A percentile compares a stretch with the other conserved stretches of the same genome.
Conservation (phyloP, 2,113 vertebrate species). For the Emydura subglobosa region DNA sequence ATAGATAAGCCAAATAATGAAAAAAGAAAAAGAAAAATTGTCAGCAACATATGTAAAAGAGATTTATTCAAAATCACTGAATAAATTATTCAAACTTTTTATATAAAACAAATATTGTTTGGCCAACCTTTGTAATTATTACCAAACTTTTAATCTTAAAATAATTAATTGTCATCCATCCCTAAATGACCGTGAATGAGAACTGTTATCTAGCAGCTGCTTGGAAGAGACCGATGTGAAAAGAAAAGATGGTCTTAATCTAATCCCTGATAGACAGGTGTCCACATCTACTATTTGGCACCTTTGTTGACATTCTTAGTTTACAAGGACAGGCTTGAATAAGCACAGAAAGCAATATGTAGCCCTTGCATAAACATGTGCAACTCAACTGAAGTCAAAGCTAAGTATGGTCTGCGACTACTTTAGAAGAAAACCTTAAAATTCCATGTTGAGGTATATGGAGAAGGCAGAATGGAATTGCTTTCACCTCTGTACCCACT, state of each 20-base stretch:
- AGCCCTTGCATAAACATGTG: not conserved
- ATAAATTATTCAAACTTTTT: not conserved
- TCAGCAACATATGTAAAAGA: not conserved
- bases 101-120: not conserved
- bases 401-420: not conserved
- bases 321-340: not conserved
- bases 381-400: not conserved
- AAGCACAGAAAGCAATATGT: not conserved
- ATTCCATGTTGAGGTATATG: not conserved
- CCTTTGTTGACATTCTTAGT: not conserved
- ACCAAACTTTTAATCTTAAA: not conserved
- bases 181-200: not conserved
- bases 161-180: not conserved
- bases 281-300: not conserved
- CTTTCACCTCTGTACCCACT: not conserved
- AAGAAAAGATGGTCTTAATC: not conserved
- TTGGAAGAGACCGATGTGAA: not conserved
- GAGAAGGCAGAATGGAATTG: not conserved
- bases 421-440: not conserved
- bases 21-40: too few species aligned
- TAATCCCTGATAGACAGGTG: not conserved
- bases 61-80: not conserved
- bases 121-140: not conserved
- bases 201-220: not conserved
- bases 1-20: not conserved